These are phyloP conservation scores for Notocelia uddmanniana DNA, from an alignment of 2,888 invertebrate genomes.

Conservation along the genomic window DNA sequence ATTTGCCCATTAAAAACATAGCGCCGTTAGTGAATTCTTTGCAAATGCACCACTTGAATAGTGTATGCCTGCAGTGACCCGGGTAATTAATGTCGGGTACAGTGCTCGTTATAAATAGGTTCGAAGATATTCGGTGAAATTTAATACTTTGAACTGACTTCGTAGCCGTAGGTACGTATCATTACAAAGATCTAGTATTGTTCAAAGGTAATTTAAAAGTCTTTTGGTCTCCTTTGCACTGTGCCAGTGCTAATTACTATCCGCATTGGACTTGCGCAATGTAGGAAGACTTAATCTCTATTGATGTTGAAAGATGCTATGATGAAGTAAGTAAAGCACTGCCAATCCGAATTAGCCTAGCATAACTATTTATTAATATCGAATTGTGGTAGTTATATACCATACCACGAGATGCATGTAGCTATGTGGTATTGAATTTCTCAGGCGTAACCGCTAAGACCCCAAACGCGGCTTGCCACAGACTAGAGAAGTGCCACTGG, in stretches of 20 bases:
- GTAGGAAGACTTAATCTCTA: neutral
- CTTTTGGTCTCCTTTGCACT: slow-evolving; percentile 2
- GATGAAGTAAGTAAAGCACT: neutral
- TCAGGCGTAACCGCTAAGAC: slow-evolving; percentile 59
- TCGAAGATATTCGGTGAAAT: slow-evolving; percentile 57
- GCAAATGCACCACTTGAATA: slow-evolving; percentile 68
- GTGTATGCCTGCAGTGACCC: slow-evolving; percentile 68
- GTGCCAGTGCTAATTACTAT: slow-evolving; percentile 11
- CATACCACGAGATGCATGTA: neutral
- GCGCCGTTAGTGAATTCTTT: slow-evolving; percentile 62
- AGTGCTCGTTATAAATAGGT: slow-evolving; percentile 66
- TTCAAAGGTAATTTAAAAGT: slow-evolving; percentile 17
- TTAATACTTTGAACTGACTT: slow-evolving; percentile 53
- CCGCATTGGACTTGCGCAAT: slow-evolving; percentile 19
- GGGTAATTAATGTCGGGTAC: slow-evolving; percentile 73
- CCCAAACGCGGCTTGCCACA: slow-evolving; percentile 67
- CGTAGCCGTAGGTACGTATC: slow-evolving; percentile 9
- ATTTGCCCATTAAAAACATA: slow-evolving; percentile 70
- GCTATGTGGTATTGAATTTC: slow-evolving; percentile 58
- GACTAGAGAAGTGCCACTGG: slow-evolving; percentile 62
- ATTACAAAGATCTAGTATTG: neutral
- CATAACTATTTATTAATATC: slow-evolving; percentile 24
- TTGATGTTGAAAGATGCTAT: slow-evolving; percentile 5
- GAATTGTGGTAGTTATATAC: slow-evolving; percentile 18
- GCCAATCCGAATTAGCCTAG: neutral